A percentile compares a stretch with the other conserved stretches of the same genome.
phyloP scores from a whole-genome alignment of 2,113 vertebrate species.

The Myiagra hebetior region DNA sequence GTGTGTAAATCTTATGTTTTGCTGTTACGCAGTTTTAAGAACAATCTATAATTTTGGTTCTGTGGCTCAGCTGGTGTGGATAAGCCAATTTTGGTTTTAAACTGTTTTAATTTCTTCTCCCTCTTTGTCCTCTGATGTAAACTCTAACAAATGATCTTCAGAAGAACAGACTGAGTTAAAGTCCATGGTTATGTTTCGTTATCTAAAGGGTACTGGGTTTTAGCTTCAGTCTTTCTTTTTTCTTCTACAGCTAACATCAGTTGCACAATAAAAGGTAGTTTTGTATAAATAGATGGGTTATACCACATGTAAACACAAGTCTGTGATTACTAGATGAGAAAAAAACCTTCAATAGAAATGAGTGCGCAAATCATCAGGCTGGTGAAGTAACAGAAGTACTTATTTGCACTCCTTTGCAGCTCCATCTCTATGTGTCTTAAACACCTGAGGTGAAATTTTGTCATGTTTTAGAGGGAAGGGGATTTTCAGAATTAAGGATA shows the following conservation, averaged over 20 bases:
- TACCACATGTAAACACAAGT: background rate
- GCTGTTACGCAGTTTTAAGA: background rate
- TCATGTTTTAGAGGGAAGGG: background rate
- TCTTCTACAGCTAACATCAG: background rate
- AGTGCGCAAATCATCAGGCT: background rate
- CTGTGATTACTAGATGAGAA: background rate
- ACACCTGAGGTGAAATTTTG: constrained; percentile 8
- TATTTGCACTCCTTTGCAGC: background rate
- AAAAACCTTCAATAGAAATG: background rate
- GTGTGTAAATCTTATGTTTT: background rate
- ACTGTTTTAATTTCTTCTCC: background rate
- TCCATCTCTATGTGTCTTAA: background rate
- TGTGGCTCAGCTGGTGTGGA: background rate
- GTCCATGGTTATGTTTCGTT: background rate
- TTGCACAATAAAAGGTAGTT: background rate
- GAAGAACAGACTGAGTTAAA: background rate
- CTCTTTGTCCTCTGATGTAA: background rate
- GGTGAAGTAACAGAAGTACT: background rate
- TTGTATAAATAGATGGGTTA: background rate
- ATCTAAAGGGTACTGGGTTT: background rate
- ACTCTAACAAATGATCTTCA: background rate
- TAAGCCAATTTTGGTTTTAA: background rate
- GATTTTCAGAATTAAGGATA: constrained; percentile 17
- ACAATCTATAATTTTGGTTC: constrained; percentile 3
- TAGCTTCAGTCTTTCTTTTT: background rate